Evolutionary conservation across 1,140 invertebrate species (phyloP).

Genomic region (Dolichoris vasculosae): DNA sequence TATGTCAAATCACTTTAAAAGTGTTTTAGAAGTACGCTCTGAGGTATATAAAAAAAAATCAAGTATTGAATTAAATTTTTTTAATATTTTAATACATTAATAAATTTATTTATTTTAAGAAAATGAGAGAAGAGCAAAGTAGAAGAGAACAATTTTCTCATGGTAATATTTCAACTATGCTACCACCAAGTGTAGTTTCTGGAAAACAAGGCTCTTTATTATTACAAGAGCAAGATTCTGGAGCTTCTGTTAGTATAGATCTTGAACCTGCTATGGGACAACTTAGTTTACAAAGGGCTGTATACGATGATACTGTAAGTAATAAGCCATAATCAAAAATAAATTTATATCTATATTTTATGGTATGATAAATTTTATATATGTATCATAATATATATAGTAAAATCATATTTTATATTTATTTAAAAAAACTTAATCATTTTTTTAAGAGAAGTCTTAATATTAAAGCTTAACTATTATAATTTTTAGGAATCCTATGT

Average conservation of each 20-base stretch:
- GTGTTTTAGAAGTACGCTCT: slow-evolving; percentile 87
- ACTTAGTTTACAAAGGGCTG: slow-evolving; percentile 77
- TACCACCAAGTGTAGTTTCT: slow-evolving; percentile 82
- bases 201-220: slow-evolving; percentile 81
- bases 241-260: slow-evolving; percentile 81
- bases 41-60: slow-evolving; percentile 75
- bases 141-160: slow-evolving; percentile 96
- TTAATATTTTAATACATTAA: not conserved
- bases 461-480: slow-evolving; percentile 30
- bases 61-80: not conserved
- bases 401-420: not conserved
- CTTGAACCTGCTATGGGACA: slow-evolving; percentile 78
- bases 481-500: slow-evolving; percentile 86
- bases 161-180: slow-evolving; percentile 79
- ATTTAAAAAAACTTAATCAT: slow-evolving; percentile 27
- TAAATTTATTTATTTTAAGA: slow-evolving; percentile 77
- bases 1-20: slow-evolving; percentile 98
- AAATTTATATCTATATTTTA: not conserved
- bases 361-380: not conserved
- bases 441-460: slow-evolving; percentile 28
- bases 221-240: slow-evolving; percentile 81
- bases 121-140: slow-evolving; percentile 95
- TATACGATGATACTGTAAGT: slow-evolving; percentile 86
- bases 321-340: not conserved
- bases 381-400: no score